Evolutionary conservation across 37 sponge, comb jelly and placozoan species (phyloP).

Genomic region (Amphimedon queenslandica): DNA sequence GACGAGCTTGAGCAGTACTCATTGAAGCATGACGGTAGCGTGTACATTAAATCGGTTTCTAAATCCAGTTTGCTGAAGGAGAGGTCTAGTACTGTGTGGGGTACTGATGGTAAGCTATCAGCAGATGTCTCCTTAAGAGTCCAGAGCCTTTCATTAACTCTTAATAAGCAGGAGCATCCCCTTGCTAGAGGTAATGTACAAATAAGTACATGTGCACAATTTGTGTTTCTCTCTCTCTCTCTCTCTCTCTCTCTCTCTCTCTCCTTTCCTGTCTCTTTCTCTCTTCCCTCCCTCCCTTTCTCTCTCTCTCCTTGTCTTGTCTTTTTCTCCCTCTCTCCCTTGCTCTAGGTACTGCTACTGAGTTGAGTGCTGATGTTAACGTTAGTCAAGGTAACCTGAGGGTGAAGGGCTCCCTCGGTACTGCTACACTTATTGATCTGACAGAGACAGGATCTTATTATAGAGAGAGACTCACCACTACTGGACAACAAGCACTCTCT

Average conservation of each 20-base stretch:
- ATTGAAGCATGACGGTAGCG: background rate
- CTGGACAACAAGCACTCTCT: constrained; percentile 74
- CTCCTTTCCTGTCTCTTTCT: no score
- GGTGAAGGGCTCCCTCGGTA: constrained; percentile 64
- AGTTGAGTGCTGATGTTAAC: constrained; percentile 38
- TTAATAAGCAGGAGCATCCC: constrained; percentile 91
- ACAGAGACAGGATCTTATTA: constrained; percentile 85
- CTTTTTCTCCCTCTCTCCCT: no score
- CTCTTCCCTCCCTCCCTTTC: no score
- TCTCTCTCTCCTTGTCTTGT: no score
- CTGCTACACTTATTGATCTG: constrained; percentile 78
- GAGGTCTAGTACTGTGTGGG: constrained; percentile 49
- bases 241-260: no score
- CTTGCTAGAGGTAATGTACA: no score
- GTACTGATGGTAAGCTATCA: constrained; percentile 62
- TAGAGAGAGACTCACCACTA: constrained; percentile 87
- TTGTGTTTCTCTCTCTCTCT: no score
- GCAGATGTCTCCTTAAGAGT: constrained; percentile 52
- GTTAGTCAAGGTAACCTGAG: constrained; percentile 53
- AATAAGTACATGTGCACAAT: no score
- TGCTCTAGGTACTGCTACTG: constrained; percentile 68
- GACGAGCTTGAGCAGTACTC: background rate
- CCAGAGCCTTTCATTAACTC: constrained; percentile 72
- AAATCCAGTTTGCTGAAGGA: background rate
- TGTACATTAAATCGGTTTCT: background rate